phyloP scores from a whole-genome alignment of 2,888 invertebrate species.

The Scelioninae gen. 2 region DNA sequence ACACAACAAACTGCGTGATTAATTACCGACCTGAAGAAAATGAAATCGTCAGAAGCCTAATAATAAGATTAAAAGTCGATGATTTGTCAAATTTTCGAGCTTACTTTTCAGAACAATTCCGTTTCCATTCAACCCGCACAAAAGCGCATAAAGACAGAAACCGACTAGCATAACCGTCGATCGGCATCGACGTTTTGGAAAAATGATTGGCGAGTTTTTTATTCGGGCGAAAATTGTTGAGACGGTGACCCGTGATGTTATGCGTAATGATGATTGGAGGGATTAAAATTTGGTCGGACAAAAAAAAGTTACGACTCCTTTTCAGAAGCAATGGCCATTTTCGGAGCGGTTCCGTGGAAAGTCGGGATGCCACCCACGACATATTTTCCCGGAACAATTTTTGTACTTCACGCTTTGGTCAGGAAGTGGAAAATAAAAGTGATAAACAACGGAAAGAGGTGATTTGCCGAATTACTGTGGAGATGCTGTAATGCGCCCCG shows the following conservation, averaged over 20 bases:
- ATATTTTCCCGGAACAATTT: slow-evolving; percentile 42
- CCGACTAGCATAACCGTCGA: slow-evolving; percentile 15
- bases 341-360: slow-evolving; percentile 18
- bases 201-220: slow-evolving; percentile 24
- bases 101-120: slow-evolving; percentile 9
- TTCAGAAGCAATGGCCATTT: slow-evolving; percentile 45
- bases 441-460: slow-evolving; percentile 54
- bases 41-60: too few relatives aligned
- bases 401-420: slow-evolving; percentile 50
- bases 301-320: slow-evolving; percentile 49
- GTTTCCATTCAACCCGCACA: neutral
- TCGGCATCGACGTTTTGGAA: slow-evolving; percentile 17
- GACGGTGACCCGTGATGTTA: slow-evolving; percentile 16
- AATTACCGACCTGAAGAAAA: too few relatives aligned
- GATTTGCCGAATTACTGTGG: slow-evolving; percentile 43
- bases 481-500: slow-evolving; percentile 26
- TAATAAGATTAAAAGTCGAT: neutral
- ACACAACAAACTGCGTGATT: too few relatives aligned
- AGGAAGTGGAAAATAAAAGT: slow-evolving; percentile 55
- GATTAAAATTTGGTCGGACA: slow-evolving; percentile 35
- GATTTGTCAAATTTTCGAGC: neutral
- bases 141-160: slow-evolving; percentile 13
- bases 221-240: slow-evolving; percentile 12
- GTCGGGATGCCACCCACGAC: slow-evolving; percentile 44
- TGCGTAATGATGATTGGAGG: slow-evolving; percentile 45